Conservation (phyloP, 2,888 invertebrate species). For the Brachyptera risi region DNA sequence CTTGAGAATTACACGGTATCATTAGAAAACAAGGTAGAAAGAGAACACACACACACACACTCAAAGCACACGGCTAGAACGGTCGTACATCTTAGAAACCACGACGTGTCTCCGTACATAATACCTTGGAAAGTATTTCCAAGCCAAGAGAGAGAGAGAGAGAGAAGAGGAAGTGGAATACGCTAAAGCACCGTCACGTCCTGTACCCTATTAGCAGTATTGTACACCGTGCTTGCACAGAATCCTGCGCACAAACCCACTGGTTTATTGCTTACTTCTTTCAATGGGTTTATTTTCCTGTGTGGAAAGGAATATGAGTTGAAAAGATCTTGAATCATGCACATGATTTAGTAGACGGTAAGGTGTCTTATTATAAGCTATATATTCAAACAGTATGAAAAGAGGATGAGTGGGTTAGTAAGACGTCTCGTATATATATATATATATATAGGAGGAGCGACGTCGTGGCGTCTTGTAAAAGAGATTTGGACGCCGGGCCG, state of each 20-base stretch:
- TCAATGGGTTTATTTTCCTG: slow-evolving; percentile 2
- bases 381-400: neutral
- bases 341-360: slow-evolving; percentile 2
- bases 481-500: neutral
- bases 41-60: neutral
- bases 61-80: too few species aligned
- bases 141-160: too few species aligned
- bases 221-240: neutral
- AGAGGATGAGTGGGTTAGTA: neutral
- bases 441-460: neutral
- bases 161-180: slow-evolving; percentile 12
- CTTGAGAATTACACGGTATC: too few species aligned
- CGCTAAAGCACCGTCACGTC: neutral
- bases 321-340: slow-evolving; percentile 8
- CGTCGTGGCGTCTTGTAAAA: neutral
- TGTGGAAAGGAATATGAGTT: slow-evolving; percentile 6
- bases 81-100: neutral
- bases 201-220: slow-evolving; percentile 2
- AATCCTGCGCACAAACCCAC: neutral
- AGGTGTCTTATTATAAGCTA: slow-evolving; percentile 10
- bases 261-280: neutral
- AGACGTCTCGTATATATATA: too few species aligned
- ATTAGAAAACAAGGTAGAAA: slow-evolving; percentile 1
- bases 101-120: neutral
- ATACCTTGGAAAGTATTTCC: too few species aligned